Evolutionary conservation across 2,797 vertebrate genomes (phyloP).

Genomic region (Neopelma chrysocephalum): DNA sequence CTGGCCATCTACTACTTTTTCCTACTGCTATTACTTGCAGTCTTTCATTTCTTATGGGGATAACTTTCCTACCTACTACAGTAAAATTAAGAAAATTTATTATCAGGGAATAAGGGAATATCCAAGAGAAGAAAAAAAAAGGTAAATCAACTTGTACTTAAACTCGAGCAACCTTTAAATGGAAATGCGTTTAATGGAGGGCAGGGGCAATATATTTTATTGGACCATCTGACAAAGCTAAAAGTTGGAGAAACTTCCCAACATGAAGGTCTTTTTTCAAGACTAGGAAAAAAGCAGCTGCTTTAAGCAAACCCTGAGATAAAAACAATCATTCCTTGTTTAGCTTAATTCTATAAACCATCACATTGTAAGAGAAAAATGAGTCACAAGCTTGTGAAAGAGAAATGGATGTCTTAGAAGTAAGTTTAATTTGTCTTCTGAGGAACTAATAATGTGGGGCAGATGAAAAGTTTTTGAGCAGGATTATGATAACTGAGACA

Average conservation of each 20-base stretch:
- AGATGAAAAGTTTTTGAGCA: neutral
- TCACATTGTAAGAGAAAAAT: neutral
- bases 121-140: neutral
- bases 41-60: neutral
- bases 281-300: neutral
- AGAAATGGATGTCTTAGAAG: neutral
- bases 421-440: neutral
- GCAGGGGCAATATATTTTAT: neutral
- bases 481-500: neutral
- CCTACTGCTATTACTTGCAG: neutral
- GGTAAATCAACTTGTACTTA: neutral
- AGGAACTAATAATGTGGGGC: neutral
- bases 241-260: neutral
- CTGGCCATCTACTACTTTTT: neutral
- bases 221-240: neutral
- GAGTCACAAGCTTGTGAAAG: neutral
- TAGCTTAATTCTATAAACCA: neutral
- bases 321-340: neutral
- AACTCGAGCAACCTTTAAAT: neutral
- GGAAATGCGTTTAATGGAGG: neutral
- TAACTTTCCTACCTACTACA: neutral
- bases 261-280: neutral
- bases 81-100: neutral
- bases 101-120: neutral
- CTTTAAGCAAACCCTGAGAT: neutral